Evolutionary conservation across 2,888 invertebrate genomes (phyloP).

Genomic region (Plagiodera versicolora): DNA sequence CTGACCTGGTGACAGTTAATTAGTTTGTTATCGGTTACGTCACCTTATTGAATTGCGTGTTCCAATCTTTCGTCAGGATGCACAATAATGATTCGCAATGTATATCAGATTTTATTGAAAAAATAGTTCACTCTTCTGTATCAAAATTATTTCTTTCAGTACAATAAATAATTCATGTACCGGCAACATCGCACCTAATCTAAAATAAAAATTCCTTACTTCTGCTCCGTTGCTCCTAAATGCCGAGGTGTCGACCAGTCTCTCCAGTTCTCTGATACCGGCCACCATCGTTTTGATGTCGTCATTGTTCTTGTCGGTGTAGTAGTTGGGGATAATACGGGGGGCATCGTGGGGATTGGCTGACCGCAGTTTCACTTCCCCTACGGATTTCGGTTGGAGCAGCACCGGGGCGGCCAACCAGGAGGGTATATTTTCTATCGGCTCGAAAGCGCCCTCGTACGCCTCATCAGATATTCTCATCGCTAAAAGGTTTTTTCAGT

Average conservation of each 20-base stretch:
- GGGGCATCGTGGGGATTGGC: constrained; percentile 62
- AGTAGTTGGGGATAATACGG: constrained; percentile 63
- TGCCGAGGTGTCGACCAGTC: constrained; percentile 54
- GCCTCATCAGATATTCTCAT: constrained; percentile 11
- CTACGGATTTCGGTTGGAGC: constrained; percentile 60
- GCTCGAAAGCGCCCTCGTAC: constrained; percentile 45
- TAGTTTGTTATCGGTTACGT: too few relatives aligned
- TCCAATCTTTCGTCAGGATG: too few relatives aligned
- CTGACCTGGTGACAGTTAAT: too few relatives aligned
- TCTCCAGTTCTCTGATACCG: constrained; percentile 57
- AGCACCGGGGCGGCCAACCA: constrained; percentile 60
- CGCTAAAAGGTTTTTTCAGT: too few relatives aligned
- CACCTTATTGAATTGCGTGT: too few relatives aligned
- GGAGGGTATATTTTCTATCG: constrained; percentile 55
- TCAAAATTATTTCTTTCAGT: too few relatives aligned
- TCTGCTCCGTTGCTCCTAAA: constrained; percentile 64
- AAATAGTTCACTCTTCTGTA: too few relatives aligned
- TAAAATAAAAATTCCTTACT: too few relatives aligned
- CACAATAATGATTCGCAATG: too few relatives aligned
- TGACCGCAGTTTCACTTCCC: constrained; percentile 56
- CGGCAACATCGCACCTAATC: too few relatives aligned
- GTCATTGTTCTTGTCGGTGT: constrained; percentile 55
- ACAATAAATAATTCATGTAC: too few relatives aligned
- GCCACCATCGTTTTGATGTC: constrained; percentile 57
- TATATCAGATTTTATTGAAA: too few relatives aligned